phyloP scores from a whole-genome alignment of 2,113 vertebrate species.

The Aspiorhynchus laticeps region DNA sequence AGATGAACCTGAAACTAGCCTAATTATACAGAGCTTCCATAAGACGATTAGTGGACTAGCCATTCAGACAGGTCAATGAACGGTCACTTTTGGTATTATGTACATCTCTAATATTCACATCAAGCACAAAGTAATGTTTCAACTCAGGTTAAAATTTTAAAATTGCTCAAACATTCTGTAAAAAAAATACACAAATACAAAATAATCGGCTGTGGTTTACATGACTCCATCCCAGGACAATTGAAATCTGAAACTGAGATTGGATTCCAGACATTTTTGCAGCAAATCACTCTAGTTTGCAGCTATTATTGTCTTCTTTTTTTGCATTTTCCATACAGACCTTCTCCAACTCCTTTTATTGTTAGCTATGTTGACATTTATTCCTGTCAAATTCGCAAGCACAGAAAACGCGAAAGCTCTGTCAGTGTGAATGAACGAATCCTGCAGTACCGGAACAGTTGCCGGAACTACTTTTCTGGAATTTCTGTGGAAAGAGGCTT shows the following conservation, averaged over 20 bases:
- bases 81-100: background rate
- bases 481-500: constrained; percentile 28
- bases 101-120: background rate
- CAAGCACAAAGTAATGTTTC: background rate
- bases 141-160: background rate
- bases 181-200: background rate
- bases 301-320: background rate
- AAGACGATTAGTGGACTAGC: background rate
- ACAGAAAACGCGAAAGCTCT: background rate
- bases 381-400: background rate
- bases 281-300: background rate
- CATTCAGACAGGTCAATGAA: background rate
- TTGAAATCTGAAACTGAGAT: background rate
- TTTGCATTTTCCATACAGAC: background rate
- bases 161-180: too few relatives aligned
- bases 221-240: background rate
- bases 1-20: background rate
- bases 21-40: background rate
- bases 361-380: background rate
- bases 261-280: background rate
- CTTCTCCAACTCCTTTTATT: background rate
- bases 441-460: background rate
- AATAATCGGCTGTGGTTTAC: too few relatives aligned
- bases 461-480: background rate
- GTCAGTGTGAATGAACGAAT: background rate